Conservation (phyloP, 2,113 vertebrate genomes). For the Elephas maximus region DNA sequence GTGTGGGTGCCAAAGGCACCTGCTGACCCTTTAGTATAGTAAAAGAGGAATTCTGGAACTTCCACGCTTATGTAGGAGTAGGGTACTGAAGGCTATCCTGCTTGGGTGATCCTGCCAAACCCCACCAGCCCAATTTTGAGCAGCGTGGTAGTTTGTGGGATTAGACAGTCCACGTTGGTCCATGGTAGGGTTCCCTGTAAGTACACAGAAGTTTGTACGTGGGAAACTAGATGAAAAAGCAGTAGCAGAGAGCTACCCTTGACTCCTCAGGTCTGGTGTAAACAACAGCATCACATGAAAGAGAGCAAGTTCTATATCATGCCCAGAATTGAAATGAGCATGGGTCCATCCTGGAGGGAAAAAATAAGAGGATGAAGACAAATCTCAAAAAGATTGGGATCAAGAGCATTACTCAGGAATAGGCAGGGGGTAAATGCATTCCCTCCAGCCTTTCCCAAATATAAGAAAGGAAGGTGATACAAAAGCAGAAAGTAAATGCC, state of each 20-base stretch:
- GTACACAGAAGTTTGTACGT: background rate
- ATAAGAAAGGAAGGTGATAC: background rate
- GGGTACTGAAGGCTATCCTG: background rate
- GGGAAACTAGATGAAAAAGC: background rate
- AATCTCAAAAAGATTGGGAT: background rate
- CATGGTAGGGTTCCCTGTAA: background rate
- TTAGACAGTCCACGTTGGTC: background rate
- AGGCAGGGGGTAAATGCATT: fast-evolving
- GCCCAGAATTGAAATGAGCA: background rate
- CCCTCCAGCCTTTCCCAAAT: background rate
- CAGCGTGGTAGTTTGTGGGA: background rate
- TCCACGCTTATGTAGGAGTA: background rate
- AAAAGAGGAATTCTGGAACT: background rate
- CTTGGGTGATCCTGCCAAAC: background rate
- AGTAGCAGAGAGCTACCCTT: fast-evolving
- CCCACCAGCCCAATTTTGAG: background rate
- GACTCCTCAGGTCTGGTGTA: background rate
- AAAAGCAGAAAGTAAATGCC: background rate
- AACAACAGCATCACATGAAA: fast-evolving
- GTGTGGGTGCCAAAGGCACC: background rate
- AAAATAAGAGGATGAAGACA: background rate
- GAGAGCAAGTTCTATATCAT: background rate
- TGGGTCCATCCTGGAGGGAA: background rate
- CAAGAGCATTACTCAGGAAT: background rate
- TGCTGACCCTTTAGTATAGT: background rate